Evolutionary conservation across 2,113 vertebrate species (phyloP), one percentile per base, ranked within the genome.

Genomic region (Apus apus): DNA sequence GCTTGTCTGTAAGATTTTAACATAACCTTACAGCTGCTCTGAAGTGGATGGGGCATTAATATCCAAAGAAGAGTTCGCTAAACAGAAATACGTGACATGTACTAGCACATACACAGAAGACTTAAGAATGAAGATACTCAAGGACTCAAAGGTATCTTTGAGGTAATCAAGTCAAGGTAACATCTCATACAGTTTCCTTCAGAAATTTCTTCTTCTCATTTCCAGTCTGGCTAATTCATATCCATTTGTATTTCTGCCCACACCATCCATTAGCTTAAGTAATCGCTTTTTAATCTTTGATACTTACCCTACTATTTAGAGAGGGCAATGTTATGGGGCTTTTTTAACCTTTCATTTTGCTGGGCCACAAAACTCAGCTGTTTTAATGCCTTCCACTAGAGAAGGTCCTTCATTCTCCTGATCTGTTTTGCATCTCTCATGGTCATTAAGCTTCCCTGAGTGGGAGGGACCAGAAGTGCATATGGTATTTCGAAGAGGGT

Each of bases 211-310:
- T 90, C 62, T 45, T 20, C 48, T 62, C n/a, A 14, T 72, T 95
- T 85, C 46, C 82, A 85, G 43, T 8, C 38, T 78, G 74, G 36
- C 11, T 90, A 36, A 57, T 92, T 83, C 75, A 20, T 58, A 76
- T 26, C 45, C 51, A 20, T 56, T 85, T 83, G 38, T 85, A 34
- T 53, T 89, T 94, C 85, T 96, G 58, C 67, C 79, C 26, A 40
- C n/a, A 60, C n/a, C 32, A 90, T 30, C 48, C 78, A 75, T 85
- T 72, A 85, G 11, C 29, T 85, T 64, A 75, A 85, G 71, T 72
- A 90, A 83, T 68, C 71, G 27, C 50, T 50, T 77, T 88, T 90
- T 85, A 9, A 34, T 88, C 75, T 95, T 79, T 85, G 38, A 87
- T 66, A 48, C 30, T 65, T 85, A 53, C n/a, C 8, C 15, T 71